These are phyloP conservation scores for Agrilus cyanescens DNA, from an alignment of 2,888 invertebrate species.

Conservation along the genomic window DNA sequence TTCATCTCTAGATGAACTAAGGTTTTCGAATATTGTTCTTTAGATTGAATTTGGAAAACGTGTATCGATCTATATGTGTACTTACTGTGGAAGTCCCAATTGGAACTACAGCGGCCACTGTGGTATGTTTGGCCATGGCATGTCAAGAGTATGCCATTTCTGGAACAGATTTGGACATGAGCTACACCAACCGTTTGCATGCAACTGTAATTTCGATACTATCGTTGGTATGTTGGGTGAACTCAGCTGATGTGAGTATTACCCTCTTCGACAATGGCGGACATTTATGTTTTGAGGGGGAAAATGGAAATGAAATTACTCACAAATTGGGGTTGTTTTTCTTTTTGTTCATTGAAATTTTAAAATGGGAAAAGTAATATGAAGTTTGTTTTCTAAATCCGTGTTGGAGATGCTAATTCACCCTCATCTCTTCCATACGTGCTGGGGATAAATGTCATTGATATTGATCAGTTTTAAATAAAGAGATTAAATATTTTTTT, in stretches of 20 bases:
- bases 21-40: background rate
- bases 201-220: constrained; percentile 47
- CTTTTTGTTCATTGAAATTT: background rate
- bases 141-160: constrained; percentile 45
- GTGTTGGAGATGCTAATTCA: no score
- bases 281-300: background rate
- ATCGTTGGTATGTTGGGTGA: constrained; percentile 51
- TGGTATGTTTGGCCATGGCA: constrained; percentile 46
- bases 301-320: no score
- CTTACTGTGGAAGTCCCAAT: constrained; percentile 48
- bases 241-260: constrained; percentile 37
- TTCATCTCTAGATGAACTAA: no score
- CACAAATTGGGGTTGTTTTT: no score
- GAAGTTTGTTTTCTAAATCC: background rate
- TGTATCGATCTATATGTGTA: constrained; percentile 43
- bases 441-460: no score
- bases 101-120: constrained; percentile 45
- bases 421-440: no score
- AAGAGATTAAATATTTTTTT: no score
- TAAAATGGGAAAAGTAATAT: background rate
- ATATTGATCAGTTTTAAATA: no score
- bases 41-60: constrained; percentile 40
- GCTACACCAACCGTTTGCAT: constrained; percentile 42
- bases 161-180: constrained; percentile 28
- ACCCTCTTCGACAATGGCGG: no score